Evolutionary conservation across 2,797 vertebrate genomes (phyloP), one percentile per base, ranked within the genome.

Genomic region (Dendrocincla tyrannina): DNA sequence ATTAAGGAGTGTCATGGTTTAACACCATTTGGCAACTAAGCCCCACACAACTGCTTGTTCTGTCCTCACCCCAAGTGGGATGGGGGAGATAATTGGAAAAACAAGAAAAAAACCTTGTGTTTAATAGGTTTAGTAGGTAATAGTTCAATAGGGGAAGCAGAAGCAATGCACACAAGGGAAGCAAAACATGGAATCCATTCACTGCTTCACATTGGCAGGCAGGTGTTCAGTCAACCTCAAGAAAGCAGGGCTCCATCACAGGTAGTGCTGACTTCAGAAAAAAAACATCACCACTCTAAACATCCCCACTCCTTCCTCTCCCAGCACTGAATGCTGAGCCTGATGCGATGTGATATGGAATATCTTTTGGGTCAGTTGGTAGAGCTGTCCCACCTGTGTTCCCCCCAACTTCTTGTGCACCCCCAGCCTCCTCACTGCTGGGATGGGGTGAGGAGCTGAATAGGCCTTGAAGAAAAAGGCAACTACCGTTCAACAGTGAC

Each of bases 131-230:
- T 52, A 46, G 41, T 52, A n/a, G 55, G 11, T 4, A 73, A 14
- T 6, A 28, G 6, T 33, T 37, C 41, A 44, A 46, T 23, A 67
- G 10, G 7, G 7, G 68, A 53, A 67, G 20, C 17, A 85, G 56
- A 78, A 89, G 9, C 17, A 3, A 1, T 0, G 0, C 3, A 9
- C 2, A 5, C 1, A 53, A 53, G 28, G 5, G 30, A 60, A 82
- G 27, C 2, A 49, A 83, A 63, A 3, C 8, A 27, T 27, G 7
- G 8, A 58, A 79, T 79, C 17, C 1, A 12, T 52, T 70, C 33
- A 7, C 4, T 3, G 4, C 2, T 58, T 86, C 32, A 17, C 32
- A 18, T 3, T 1, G 3, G 41, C 8, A 78, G 13, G 9, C 11
- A 42, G n/a, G 11, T 15, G 18, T 46, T 60, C 19, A 17, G n/a